Evolutionary conservation across 2,113 vertebrate genomes (phyloP).

Genomic region (Psettodes erumei): DNA sequence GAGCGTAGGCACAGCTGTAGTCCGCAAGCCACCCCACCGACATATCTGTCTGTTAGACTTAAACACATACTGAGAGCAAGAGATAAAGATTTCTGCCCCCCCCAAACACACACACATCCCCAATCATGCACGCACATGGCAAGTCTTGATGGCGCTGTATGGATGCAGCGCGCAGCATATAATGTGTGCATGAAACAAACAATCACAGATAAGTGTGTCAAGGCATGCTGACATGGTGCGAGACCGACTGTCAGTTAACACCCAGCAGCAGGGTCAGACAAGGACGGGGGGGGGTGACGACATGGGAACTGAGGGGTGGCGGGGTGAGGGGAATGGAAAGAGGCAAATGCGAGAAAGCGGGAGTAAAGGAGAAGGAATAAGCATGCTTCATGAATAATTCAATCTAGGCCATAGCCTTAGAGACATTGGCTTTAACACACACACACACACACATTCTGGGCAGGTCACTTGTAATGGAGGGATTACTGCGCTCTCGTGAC

Average conservation of each 20-base stretch:
- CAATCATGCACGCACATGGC: background rate
- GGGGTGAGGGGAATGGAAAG: conserved; percentile 6
- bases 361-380: conserved; percentile 56
- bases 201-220: conserved; percentile 36
- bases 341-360: conserved; percentile 46
- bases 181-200: conserved; percentile 6
- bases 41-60: conserved; percentile 36
- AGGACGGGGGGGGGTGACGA: conserved; percentile 26
- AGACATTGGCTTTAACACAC: conserved; percentile 51
- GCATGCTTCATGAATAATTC: conserved; percentile 73
- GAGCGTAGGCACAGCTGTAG: background rate
- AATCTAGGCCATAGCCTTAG: conserved; percentile 61
- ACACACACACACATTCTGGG: conserved; percentile 11
- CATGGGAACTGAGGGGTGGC: conserved; percentile 13
- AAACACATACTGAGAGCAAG: conserved; percentile 8
- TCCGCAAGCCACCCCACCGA: conserved; percentile 3
- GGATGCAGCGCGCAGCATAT: background rate
- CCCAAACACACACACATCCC: background rate
- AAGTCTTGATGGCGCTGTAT: background rate
- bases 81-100: conserved; percentile 18
- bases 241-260: conserved; percentile 42
- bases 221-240: conserved; percentile 55
- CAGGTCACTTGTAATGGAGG: conserved; percentile 68
- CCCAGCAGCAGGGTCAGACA: conserved; percentile 52
- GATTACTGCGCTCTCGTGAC: conserved; percentile 67